Conservation (phyloP, 2,888 invertebrate genomes). For the Chironomus riparius region DNA sequence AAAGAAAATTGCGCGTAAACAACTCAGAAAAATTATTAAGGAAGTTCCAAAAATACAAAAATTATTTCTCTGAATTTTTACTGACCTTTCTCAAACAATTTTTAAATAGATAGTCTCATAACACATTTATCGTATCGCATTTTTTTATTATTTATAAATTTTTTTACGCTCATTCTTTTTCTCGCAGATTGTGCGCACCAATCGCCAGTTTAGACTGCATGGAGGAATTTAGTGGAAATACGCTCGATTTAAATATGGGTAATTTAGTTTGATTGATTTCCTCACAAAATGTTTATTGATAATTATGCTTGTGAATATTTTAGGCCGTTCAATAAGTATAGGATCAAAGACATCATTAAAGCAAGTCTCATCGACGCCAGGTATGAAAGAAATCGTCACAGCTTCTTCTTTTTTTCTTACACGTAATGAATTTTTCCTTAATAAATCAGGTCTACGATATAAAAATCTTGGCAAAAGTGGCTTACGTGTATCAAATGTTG, state of each 20-base stretch:
- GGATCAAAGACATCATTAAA: constrained; percentile 42
- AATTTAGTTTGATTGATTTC: background rate
- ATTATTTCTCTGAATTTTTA: background rate
- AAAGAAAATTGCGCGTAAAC: too few species aligned
- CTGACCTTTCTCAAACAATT: background rate
- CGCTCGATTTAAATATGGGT: constrained; percentile 43
- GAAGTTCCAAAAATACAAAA: too few species aligned
- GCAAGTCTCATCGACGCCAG: constrained; percentile 50
- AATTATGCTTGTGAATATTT: background rate
- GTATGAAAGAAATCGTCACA: background rate
- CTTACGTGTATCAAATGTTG: constrained; percentile 87
- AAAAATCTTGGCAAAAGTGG: constrained; percentile 94
- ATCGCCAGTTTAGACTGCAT: constrained; percentile 89
- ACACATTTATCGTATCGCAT: too few species aligned
- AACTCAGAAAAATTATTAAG: too few species aligned
- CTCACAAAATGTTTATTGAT: background rate
- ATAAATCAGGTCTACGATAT: constrained; percentile 59
- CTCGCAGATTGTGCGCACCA: constrained; percentile 59
- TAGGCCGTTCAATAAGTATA: constrained; percentile 43
- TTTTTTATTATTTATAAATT: background rate
- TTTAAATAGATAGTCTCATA: background rate
- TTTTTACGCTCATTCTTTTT: background rate
- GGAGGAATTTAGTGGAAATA: constrained; percentile 77
- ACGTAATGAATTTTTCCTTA: background rate
- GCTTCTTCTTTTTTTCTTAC: background rate